Conservation (phyloP, 2,797 vertebrate species). For the Enteromius trimaculatus region DNA sequence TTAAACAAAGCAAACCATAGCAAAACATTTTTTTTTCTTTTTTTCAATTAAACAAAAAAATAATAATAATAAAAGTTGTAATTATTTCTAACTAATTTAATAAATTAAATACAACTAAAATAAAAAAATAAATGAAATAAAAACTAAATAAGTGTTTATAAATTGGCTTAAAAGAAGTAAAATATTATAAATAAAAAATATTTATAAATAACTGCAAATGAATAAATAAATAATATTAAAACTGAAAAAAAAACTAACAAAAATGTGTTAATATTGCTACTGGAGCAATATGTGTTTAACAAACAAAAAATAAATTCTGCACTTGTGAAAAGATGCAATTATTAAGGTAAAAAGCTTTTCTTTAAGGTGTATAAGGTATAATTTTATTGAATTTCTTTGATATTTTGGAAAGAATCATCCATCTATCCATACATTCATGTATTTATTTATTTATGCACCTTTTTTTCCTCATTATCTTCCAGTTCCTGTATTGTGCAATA, state of each 20-base stretch:
- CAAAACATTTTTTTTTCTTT: no score
- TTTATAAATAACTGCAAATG: no score
- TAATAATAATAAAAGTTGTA: no score
- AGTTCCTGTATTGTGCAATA: neutral
- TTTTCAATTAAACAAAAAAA: no score
- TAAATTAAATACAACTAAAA: neutral
- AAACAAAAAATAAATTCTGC: neutral
- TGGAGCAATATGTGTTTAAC: neutral
- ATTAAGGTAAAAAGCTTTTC: neutral
- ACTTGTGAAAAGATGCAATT: neutral
- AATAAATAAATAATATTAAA: neutral
- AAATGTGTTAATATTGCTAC: neutral
- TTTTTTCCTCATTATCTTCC: neutral
- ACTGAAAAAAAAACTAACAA: neutral
- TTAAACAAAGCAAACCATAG: neutral
- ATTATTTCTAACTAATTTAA: neutral
- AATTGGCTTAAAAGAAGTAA: neutral
- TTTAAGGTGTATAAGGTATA: no score
- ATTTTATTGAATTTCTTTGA: neutral
- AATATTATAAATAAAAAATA: no score
- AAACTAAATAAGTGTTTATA: neutral
- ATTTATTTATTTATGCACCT: neutral
- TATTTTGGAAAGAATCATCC: neutral
- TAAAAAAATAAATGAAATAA: neutral
- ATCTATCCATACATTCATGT: neutral